These are phyloP conservation scores for Coleophora flavipennella DNA, from an alignment of 2,888 invertebrate species.

Conservation along the genomic window DNA sequence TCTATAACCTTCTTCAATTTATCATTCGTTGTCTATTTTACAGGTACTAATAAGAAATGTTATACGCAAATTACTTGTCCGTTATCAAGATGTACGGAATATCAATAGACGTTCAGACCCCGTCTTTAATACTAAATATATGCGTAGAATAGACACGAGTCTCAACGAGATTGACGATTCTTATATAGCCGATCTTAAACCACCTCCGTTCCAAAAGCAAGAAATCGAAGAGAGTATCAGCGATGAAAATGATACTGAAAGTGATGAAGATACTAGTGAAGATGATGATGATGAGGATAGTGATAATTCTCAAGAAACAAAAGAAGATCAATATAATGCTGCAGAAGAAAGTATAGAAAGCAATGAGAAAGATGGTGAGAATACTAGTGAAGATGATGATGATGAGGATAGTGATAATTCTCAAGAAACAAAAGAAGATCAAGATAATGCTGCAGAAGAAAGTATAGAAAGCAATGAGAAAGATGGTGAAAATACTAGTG, in stretches of 20 bases:
- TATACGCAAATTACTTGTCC: too few species aligned
- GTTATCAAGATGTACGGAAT: too few species aligned
- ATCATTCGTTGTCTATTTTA: too few species aligned
- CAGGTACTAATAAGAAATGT: too few species aligned
- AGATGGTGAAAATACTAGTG: conserved; percentile 2
- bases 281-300: conserved; percentile 17
- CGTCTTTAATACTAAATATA: conserved; percentile 3
- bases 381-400: too few species aligned
- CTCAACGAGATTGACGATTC: conserved; percentile 38
- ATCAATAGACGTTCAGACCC: too few species aligned
- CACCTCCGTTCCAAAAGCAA: conserved; percentile 37
- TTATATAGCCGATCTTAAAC: conserved; percentile 29
- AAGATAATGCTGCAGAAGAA: too few species aligned
- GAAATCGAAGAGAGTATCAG: conserved; percentile 26
- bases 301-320: conserved; percentile 16
- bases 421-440: too few species aligned
- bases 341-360: conserved; percentile 31
- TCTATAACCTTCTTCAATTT: too few species aligned
- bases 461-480: too few species aligned
- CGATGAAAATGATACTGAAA: conserved; percentile 15
- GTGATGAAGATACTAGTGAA: conserved; percentile 12
- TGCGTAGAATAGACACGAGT: conserved; percentile 27
- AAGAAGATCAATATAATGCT: conserved; percentile 24
- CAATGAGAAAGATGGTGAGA: conserved; percentile 13
- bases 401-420: too few species aligned